These are phyloP conservation scores for Cotesia glomerata DNA, from an alignment of 1,140 invertebrate species.

Conservation along the genomic window DNA sequence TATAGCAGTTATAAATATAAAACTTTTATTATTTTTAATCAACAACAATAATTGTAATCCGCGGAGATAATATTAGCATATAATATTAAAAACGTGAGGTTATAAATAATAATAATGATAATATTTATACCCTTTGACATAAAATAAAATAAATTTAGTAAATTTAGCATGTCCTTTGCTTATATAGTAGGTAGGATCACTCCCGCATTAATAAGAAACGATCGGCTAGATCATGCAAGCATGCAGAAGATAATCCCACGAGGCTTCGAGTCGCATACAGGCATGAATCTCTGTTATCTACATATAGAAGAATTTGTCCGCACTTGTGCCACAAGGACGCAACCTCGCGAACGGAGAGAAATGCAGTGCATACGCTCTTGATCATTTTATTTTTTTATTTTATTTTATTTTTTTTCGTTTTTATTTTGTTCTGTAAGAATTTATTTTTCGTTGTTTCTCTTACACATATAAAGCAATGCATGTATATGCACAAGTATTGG, in stretches of 20 bases:
- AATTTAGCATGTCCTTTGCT: conserved; percentile 12
- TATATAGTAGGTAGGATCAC: neutral
- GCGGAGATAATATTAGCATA: too few species aligned
- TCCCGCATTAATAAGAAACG: conserved; percentile 6
- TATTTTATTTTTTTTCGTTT: too few species aligned
- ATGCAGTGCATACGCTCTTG: neutral
- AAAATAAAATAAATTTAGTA: conserved; percentile 10
- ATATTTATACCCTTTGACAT: too few species aligned
- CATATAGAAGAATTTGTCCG: conserved; percentile 21
- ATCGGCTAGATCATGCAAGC: neutral
- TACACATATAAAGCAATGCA: too few species aligned
- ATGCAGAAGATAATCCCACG: conserved; percentile 8
- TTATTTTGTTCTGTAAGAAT: too few species aligned
- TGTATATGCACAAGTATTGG: too few species aligned
- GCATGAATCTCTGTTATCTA: conserved; percentile 21
- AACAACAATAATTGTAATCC: too few species aligned
- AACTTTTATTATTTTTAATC: too few species aligned
- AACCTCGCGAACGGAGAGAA: conserved; percentile 14
- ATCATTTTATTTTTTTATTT: neutral
- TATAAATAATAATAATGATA: too few species aligned
- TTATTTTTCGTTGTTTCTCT: too few species aligned
- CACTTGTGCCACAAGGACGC: conserved; percentile 19
- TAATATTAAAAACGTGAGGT: too few species aligned
- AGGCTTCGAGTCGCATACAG: neutral
- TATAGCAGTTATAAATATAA: too few species aligned